Percentiles rank a stretch among this genome's conserved stretches.
Evolutionary conservation across 2,113 vertebrate genomes (phyloP).

Genomic region (Brachyhypopomus gauderio): DNA sequence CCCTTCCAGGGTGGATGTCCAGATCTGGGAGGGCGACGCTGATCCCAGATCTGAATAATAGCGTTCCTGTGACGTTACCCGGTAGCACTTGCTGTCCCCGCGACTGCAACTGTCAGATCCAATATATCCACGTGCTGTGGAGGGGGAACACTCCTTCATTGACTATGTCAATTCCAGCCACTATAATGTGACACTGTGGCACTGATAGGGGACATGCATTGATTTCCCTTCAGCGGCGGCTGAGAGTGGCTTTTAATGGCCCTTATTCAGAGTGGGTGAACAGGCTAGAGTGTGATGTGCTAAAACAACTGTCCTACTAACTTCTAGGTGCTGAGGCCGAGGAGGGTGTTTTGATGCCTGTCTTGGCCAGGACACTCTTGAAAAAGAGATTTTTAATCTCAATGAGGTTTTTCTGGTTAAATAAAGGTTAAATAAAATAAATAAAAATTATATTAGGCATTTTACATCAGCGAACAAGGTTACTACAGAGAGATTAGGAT

Average conservation of each 20-base stretch:
- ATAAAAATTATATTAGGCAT: slow-evolving; percentile 7
- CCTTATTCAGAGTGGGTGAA: slow-evolving; percentile 48
- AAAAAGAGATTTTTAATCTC: too few relatives aligned
- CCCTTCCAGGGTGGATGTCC: background rate
- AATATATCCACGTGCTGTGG: slow-evolving; percentile 38
- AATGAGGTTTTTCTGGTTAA: too few relatives aligned
- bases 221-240: slow-evolving; percentile 69
- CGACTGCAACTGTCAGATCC: slow-evolving; percentile 62
- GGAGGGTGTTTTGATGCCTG: background rate
- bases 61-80: background rate
- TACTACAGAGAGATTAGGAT: background rate
- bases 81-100: background rate
- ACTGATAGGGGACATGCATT: slow-evolving; percentile 67
- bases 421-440: too few relatives aligned
- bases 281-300: slow-evolving; percentile 18
- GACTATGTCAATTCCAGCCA: slow-evolving; percentile 59
- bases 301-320: slow-evolving; percentile 42
- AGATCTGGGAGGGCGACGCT: background rate
- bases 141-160: slow-evolving; percentile 57
- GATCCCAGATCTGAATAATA: slow-evolving; percentile 25
- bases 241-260: slow-evolving; percentile 49
- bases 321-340: slow-evolving; percentile 7
- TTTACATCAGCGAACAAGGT: background rate
- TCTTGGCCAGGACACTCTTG: too few relatives aligned
- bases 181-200: slow-evolving; percentile 67